Conservation (phyloP, 2,888 invertebrate species). For the Thereva nobilitata region DNA sequence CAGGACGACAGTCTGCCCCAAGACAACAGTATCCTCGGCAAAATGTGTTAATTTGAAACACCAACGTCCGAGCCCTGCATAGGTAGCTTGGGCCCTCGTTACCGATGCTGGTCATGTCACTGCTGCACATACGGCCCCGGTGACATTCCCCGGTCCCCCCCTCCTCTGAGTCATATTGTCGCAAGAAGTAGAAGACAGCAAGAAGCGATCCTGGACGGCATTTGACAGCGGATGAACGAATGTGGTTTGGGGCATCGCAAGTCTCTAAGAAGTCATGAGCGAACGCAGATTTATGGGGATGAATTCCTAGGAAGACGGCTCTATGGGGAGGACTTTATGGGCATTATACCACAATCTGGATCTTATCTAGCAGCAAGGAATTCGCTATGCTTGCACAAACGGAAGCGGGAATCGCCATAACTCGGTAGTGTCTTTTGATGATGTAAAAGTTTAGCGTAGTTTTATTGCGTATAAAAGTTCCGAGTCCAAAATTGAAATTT, state of each 20-base stretch:
- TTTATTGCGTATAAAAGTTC: too few relatives aligned
- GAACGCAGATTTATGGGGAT: conserved; percentile 34
- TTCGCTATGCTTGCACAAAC: not conserved
- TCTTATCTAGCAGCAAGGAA: conserved; percentile 4
- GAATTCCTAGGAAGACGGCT: conserved; percentile 28
- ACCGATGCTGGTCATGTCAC: conserved; percentile 24
- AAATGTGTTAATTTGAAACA: conserved; percentile 33
- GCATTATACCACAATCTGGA: conserved; percentile 32
- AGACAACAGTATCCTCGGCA: conserved; percentile 24
- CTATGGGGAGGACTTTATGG: conserved; percentile 28
- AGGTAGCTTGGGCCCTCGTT: conserved; percentile 8
- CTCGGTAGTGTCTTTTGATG: too few relatives aligned
- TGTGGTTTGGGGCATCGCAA: conserved; percentile 26
- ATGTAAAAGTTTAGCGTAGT: too few relatives aligned
- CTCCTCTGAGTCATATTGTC: conserved; percentile 25
- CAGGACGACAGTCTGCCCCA: conserved; percentile 15
- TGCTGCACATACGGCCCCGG: conserved; percentile 25
- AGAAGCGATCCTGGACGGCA: conserved; percentile 26
- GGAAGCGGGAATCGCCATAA: not conserved
- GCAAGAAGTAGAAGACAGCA: conserved; percentile 2
- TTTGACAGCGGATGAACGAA: conserved; percentile 30
- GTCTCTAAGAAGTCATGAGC: conserved; percentile 27
- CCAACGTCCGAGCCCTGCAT: conserved; percentile 2
- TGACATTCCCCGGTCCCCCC: conserved; percentile 11
- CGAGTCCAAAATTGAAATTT: too few relatives aligned